phyloP scores from a whole-genome alignment of 1,140 invertebrate species.

The Leptestheria dahalacensis region DNA sequence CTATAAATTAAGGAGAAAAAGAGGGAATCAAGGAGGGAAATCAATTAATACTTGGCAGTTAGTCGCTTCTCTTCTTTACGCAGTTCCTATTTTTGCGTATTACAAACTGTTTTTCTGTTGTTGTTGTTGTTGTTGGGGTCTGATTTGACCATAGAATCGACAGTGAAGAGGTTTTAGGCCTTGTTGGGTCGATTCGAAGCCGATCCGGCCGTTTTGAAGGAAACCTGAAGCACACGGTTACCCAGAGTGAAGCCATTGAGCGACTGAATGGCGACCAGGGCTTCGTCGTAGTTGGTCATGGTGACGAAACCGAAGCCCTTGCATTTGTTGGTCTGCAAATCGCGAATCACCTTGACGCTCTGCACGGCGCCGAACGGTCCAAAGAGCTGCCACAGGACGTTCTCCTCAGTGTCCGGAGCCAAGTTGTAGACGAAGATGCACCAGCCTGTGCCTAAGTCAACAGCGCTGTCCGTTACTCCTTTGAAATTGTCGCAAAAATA shows the following conservation, averaged over 20 bases:
- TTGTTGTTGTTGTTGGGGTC: neutral
- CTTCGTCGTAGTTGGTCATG: conserved; percentile 99
- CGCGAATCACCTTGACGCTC: conserved; percentile 93
- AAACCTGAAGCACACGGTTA: conserved; percentile 94
- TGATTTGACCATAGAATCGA: neutral
- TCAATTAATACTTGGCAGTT: too few species aligned
- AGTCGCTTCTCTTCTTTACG: too few species aligned
- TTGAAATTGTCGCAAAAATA: neutral
- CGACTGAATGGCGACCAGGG: conserved; percentile 90
- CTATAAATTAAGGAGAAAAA: too few species aligned
- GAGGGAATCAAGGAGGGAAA: too few species aligned
- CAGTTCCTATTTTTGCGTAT: too few species aligned
- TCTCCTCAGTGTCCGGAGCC: conserved; percentile 95
- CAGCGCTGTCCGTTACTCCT: neutral
- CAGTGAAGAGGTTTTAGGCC: neutral
- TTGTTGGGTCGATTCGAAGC: neutral
- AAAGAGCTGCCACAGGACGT: conserved; percentile 96
- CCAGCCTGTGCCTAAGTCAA: conserved; percentile 57
- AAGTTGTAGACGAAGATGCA: conserved; percentile 99
- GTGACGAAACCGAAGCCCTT: conserved; percentile 99
- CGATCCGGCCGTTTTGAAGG: conserved; percentile 65
- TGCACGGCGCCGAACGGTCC: conserved; percentile 97
- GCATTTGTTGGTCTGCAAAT: conserved; percentile 96
- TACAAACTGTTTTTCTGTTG: too few species aligned
- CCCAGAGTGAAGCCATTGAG: conserved; percentile 95